A percentile compares a stretch with the other conserved stretches of the same genome.
Evolutionary conservation across 2,888 invertebrate genomes (phyloP).

Genomic region (Eutolmus rufibarbis): DNA sequence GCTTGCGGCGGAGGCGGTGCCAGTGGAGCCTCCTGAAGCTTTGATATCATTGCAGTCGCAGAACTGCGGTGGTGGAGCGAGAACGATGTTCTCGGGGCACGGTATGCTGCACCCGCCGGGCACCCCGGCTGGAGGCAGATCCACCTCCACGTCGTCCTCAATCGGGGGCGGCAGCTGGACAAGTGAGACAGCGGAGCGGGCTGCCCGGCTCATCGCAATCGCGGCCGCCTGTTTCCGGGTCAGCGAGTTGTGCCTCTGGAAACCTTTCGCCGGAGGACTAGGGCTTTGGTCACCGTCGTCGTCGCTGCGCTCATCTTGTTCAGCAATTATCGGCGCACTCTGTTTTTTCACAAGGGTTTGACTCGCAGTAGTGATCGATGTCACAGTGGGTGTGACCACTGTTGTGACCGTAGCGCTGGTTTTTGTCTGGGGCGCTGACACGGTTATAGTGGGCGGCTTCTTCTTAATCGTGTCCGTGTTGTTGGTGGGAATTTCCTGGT

Average conservation of each 20-base stretch:
- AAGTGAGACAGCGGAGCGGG: slow-evolving; percentile 76
- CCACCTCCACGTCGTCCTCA: slow-evolving; percentile 74
- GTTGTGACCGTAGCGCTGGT: slow-evolving; percentile 16
- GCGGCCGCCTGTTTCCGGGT: slow-evolving; percentile 70
- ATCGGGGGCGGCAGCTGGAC: slow-evolving; percentile 83
- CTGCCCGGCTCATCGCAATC: slow-evolving; percentile 66
- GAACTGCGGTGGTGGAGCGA: slow-evolving; percentile 91
- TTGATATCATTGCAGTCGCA: slow-evolving; percentile 73
- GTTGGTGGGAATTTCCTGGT: slow-evolving; percentile 75
- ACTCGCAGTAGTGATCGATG: slow-evolving; percentile 44
- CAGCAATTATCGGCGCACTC: slow-evolving; percentile 48
- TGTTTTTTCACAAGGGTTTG: slow-evolving; percentile 46
- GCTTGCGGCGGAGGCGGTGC: slow-evolving; percentile 47
- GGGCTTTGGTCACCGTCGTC: slow-evolving; percentile 59
- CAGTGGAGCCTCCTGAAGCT: slow-evolving; percentile 52
- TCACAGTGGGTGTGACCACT: slow-evolving; percentile 43
- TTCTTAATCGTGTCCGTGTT: slow-evolving; percentile 63
- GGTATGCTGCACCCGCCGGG: slow-evolving; percentile 52
- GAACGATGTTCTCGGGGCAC: slow-evolving; percentile 68
- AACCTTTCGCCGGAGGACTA: slow-evolving; percentile 63
- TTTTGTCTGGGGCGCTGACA: slow-evolving; percentile 54
- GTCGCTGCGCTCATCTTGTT: slow-evolving; percentile 60
- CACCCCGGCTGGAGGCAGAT: slow-evolving; percentile 56
- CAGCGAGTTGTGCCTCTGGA: slow-evolving; percentile 71
- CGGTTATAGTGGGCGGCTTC: slow-evolving; percentile 53